phyloP scores from a whole-genome alignment of 2,888 invertebrate species.

The Pomacea canaliculata region DNA sequence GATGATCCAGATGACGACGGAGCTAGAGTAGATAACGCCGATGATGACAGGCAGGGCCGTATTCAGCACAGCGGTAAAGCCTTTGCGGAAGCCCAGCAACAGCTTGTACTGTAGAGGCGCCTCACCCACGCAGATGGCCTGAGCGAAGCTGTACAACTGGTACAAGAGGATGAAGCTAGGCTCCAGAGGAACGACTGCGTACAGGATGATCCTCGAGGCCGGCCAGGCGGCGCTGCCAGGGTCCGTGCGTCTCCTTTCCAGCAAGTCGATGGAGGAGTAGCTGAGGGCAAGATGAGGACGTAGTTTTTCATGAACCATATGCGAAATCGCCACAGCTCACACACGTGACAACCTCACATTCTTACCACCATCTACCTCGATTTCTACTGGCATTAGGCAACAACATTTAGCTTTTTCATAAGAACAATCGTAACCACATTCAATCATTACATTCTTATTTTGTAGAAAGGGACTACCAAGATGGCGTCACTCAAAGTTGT shows the following conservation, averaged over 20 bases:
- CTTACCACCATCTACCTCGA: neutral
- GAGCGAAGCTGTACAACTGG: constrained; percentile 30
- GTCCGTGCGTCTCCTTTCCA: constrained; percentile 39
- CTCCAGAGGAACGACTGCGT: constrained; percentile 50
- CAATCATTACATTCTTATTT: too few species aligned
- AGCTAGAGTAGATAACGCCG: constrained; percentile 43
- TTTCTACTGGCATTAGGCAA: too few species aligned
- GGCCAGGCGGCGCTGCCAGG: constrained; percentile 30
- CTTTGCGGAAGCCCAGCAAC: neutral
- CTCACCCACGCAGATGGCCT: constrained; percentile 32
- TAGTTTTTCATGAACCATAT: neutral
- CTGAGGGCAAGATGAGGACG: constrained; percentile 29
- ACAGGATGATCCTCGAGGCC: constrained; percentile 40
- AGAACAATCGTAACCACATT: too few species aligned
- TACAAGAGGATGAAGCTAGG: constrained; percentile 50
- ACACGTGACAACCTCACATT: too few species aligned
- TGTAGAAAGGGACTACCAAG: too few species aligned
- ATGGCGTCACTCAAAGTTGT: too few species aligned
- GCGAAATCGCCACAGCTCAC: too few species aligned
- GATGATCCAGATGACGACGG: constrained; percentile 59
- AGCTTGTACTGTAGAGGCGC: constrained; percentile 2
- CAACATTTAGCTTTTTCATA: too few species aligned
- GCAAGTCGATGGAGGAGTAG: constrained; percentile 43
- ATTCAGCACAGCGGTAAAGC: neutral
- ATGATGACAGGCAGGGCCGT: constrained; percentile 27